Base-by-base conservation (phyloP, 2,888 invertebrate species). In the Drosophila maculinotata region DNA sequence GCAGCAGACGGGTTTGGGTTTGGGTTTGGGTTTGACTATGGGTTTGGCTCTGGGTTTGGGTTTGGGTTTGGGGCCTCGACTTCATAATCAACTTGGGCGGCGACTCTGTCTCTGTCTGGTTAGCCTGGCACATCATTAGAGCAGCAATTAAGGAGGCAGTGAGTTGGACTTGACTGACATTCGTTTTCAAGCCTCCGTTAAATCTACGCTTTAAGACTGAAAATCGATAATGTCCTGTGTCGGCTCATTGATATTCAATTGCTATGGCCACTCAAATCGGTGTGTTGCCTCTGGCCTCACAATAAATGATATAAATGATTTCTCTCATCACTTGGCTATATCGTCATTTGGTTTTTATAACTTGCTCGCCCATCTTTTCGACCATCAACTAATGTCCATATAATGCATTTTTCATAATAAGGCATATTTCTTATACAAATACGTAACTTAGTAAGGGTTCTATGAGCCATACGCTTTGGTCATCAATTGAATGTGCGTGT, bases 61-160 rank as follows among this genome's bases (percentile, higher is more conserved):
- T 28, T 17, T 36, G 1, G 12, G 15, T 15, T 14, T 35, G 33
- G 33, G 8, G 0, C 10, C 15, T 42, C 48, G 63, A 71, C 81
- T 77, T 82, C 75, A 82, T 82, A 77, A 86, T 82, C 80, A 86
- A 77, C 70, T 72, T 25, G 70, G 65, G 38, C 39, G 38, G 33
- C 41, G 33, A n/a, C 45, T 47, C 30, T 39, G 67, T 33, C 45
- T 66, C 64, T 49, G 67, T 49, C 51, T 62, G 63, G 75, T 73
- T 74, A 51, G 74, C 66, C 54, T 38, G 68, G 71, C 81, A 69
- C 83, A 85, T 79, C 83, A 81, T 86, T 83, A 79, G 76, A 74
- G 69, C 67, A 79, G 83, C 86, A 81, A 81, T 81, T 81, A 81
- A 74, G 86, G 64, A 67, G 72, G 67, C 76, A 64, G 72, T 67